These are phyloP conservation scores for Brachionus asplanchnoidis DNA, from an alignment of 1,140 invertebrate genomes.

Conservation along the genomic window DNA sequence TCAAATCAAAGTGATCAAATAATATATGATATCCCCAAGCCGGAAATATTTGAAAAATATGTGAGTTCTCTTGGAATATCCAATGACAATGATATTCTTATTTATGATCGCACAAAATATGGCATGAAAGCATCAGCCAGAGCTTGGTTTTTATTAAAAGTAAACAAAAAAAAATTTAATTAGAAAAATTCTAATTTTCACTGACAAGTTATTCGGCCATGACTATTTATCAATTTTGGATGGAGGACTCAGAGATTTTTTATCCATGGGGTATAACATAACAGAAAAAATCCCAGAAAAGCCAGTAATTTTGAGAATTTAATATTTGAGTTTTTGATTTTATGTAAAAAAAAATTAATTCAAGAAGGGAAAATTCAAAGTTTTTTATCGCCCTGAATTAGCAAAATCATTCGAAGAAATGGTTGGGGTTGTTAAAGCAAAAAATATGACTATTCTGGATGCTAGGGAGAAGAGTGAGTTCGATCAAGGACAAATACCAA, in stretches of 20 bases:
- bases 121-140: constrained; percentile 45
- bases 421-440: neutral
- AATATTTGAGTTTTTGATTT: neutral
- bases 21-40: constrained; percentile 45
- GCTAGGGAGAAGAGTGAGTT: neutral
- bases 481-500: constrained; percentile 10
- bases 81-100: constrained; percentile 43
- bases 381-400: neutral
- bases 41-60: constrained; percentile 44
- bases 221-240: constrained; percentile 45
- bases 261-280: neutral
- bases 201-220: constrained; percentile 44
- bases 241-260: constrained; percentile 46
- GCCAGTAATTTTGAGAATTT: neutral
- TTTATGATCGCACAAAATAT: constrained; percentile 43
- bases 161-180: constrained; percentile 8
- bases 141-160: constrained; percentile 47
- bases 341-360: neutral
- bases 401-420: neutral
- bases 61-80: constrained; percentile 44
- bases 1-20: constrained; percentile 42
- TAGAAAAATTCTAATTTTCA: neutral
- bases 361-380: constrained; percentile 41
- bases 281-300: neutral
- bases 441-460: constrained; percentile 14